Evolutionary conservation across 2,888 invertebrate genomes (phyloP).

Genomic region (Periphyllus acericola): DNA sequence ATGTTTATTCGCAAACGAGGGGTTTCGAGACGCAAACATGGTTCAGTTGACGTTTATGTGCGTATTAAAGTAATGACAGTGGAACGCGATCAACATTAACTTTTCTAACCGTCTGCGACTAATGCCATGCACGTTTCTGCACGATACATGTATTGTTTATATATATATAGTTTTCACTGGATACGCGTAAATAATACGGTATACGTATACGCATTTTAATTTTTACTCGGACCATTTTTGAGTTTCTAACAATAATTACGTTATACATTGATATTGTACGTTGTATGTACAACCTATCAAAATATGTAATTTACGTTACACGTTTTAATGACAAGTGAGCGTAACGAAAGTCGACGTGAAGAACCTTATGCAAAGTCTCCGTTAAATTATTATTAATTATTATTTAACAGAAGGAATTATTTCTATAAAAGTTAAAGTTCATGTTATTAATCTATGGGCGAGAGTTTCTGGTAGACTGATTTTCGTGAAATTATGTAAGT

Average conservation of each 20-base stretch:
- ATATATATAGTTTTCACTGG: too few relatives aligned
- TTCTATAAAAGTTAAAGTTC: constrained; percentile 16
- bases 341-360: not conserved
- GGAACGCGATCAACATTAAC: too few relatives aligned
- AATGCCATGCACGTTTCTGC: too few relatives aligned
- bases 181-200: too few relatives aligned
- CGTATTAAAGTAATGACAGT: not conserved
- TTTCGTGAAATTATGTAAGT: not conserved
- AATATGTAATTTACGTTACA: not conserved
- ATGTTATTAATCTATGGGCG: constrained; percentile 1
- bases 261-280: too few relatives aligned
- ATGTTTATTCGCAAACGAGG: not conserved
- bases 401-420: constrained; percentile 4
- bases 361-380: not conserved
- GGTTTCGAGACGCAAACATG: not conserved
- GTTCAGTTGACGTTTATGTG: constrained; percentile 17
- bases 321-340: not conserved
- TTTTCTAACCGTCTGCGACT: too few relatives aligned
- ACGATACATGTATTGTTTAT: too few relatives aligned
- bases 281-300: too few relatives aligned
- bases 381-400: constrained; percentile 23
- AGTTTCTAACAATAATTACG: too few relatives aligned
- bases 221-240: too few relatives aligned
- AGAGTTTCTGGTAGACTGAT: constrained; percentile 13
- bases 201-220: too few relatives aligned